phyloP scores from a whole-genome alignment of 2,797 vertebrate genomes.

The Ciconia nigra region DNA sequence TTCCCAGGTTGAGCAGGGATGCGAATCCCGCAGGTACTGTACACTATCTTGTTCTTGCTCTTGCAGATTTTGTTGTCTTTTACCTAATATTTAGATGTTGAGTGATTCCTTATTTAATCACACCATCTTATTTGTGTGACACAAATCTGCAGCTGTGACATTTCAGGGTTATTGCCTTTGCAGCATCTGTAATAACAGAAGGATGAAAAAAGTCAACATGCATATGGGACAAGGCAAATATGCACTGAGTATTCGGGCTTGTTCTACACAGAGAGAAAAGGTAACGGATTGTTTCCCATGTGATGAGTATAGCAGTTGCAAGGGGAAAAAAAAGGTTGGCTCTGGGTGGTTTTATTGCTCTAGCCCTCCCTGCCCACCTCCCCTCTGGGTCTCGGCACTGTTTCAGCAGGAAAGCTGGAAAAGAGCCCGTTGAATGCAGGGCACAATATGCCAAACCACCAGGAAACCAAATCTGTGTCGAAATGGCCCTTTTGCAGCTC shows the following conservation, averaged over 20 bases:
- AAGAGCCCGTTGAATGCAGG: neutral
- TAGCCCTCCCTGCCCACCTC: neutral
- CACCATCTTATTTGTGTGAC: neutral
- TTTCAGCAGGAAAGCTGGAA: neutral
- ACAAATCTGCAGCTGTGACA: neutral
- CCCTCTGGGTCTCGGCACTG: neutral
- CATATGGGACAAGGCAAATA: neutral
- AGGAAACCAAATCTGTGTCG: neutral
- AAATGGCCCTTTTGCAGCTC: neutral
- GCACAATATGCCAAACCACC: neutral
- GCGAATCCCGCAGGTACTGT: too few relatives aligned
- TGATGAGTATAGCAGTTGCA: neutral
- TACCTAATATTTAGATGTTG: neutral
- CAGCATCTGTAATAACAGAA: constrained; percentile 5
- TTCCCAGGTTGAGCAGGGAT: neutral
- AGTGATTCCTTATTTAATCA: neutral
- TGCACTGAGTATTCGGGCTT: neutral
- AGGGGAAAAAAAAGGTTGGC: too few relatives aligned
- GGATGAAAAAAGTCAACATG: neutral
- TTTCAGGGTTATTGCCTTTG: neutral
- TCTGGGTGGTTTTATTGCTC: neutral
- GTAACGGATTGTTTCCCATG: neutral
- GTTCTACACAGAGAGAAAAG: neutral
- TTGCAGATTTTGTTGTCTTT: neutral
- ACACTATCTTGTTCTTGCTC: neutral